Base-by-base conservation (phyloP, 2,113 vertebrate genomes). In the Corapipo altera region DNA sequence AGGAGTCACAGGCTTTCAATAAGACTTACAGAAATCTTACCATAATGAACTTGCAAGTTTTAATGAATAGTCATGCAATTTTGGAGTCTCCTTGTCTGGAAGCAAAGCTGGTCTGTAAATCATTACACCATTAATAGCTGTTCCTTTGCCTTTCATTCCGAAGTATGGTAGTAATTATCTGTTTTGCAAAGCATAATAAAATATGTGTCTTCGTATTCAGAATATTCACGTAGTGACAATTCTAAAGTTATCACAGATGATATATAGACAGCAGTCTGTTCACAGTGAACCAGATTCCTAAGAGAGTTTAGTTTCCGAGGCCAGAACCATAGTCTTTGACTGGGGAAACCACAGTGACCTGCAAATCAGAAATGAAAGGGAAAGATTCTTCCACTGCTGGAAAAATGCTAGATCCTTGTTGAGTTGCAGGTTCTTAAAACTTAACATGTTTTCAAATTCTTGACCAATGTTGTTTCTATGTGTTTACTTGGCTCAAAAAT, bases 91-190 rank as follows among this genome's bases (percentile, higher is more conserved):
- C 44, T 91, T 88, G 95, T 92, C 95, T 93, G 66, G 94, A 96
- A 94, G 62, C 32, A 91, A 83, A 91, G 85, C 75, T 88, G 32
- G 77, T 65, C 92, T 93, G 89, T 93, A 93, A 92, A 90, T 95
- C 93, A 83, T 96, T 93, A 91, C 75, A 71, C 82, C 91, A 95
- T 91, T 95, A 96, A 96, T 95, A 95, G 93, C 78, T 96, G 82
- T 88, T 95, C 69, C 44, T 90, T 94, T 7, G 84, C 86, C 80
- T 95, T 94, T 95, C 81, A 32, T 88, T 93, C 69, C 70, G 75
- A 89, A 91, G 64, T 95, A 91, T 96, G 94, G 89, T 92, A 93
- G 81, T 51, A 93, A 97, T 96, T 94, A 95, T 95, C 84, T 95
- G 67, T 95, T 93, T 96, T 93, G 80, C 51, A 96, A 92, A 94